Evolutionary conservation across 2,888 invertebrate species (phyloP).

Genomic region (Celastrina argiolus): DNA sequence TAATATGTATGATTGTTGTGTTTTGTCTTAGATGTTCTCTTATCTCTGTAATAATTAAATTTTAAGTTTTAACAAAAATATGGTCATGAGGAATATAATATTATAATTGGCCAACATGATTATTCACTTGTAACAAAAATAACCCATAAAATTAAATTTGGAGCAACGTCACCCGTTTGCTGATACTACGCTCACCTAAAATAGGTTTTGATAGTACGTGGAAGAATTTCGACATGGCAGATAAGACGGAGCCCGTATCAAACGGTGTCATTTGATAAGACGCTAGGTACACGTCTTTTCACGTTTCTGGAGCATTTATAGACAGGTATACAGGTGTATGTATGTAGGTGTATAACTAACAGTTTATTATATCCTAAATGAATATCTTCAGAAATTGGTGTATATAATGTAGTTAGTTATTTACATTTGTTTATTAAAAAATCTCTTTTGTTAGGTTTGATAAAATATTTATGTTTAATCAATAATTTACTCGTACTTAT

Average conservation of each 20-base stretch:
- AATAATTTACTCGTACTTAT: too few species aligned
- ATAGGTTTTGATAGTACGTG: slow-evolving; percentile 60
- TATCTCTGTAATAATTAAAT: too few species aligned
- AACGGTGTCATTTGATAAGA: slow-evolving; percentile 27
- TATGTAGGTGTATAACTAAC: slow-evolving; percentile 12
- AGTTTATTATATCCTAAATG: not conserved
- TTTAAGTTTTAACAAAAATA: too few species aligned
- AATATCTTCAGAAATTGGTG: not conserved
- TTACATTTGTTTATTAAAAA: too few species aligned
- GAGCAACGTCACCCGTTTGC: not conserved
- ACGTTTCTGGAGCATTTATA: slow-evolving; percentile 21
- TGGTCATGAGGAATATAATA: too few species aligned
- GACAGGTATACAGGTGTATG: slow-evolving; percentile 19
- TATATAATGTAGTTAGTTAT: too few species aligned
- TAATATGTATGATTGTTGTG: too few species aligned
- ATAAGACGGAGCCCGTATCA: slow-evolving; percentile 46
- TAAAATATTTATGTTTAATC: too few species aligned
- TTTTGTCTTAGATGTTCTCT: too few species aligned
- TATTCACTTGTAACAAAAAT: too few species aligned
- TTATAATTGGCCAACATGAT: too few species aligned
- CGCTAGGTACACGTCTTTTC: slow-evolving; percentile 13
- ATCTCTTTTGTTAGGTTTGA: too few species aligned
- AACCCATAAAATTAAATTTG: not conserved
- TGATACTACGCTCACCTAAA: slow-evolving; percentile 29
- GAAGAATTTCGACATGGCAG: slow-evolving; percentile 75